phyloP scores from a whole-genome alignment of 1,140 invertebrate genomes.

The Nilaparvata lugens region DNA sequence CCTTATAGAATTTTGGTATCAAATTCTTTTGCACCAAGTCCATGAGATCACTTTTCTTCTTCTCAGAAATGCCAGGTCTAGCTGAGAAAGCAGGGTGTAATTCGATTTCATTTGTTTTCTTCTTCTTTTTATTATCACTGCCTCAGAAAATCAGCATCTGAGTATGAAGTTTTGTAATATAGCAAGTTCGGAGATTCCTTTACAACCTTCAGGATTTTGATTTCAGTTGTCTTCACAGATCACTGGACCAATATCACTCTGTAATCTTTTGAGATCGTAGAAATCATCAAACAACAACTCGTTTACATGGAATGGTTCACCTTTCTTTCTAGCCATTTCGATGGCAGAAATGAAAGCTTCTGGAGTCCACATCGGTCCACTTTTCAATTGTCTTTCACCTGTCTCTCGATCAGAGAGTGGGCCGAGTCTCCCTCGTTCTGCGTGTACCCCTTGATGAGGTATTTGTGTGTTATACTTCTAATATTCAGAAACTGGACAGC shows the following conservation, averaged over 20 bases:
- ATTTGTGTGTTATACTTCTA: slow-evolving; percentile 17
- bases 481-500: slow-evolving; percentile 14
- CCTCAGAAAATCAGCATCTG: not conserved
- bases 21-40: not conserved
- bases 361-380: not conserved
- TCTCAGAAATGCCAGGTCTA: not conserved
- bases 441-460: slow-evolving; percentile 14
- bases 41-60: not conserved
- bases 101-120: not conserved
- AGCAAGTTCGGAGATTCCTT: not conserved
- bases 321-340: not conserved
- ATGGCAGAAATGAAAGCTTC: not conserved
- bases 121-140: not conserved
- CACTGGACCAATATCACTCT: not conserved
- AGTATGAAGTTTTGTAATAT: not conserved
- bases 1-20: not conserved
- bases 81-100: not conserved
- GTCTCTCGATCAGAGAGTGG: slow-evolving; percentile 28
- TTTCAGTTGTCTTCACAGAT: not conserved
- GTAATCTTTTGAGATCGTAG: not conserved
- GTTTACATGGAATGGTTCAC: not conserved
- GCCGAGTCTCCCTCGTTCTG: slow-evolving; percentile 6
- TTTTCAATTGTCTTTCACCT: slow-evolving; percentile 21
- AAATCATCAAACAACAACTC: not conserved
- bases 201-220: not conserved